Evolutionary conservation across 2,797 vertebrate genomes (phyloP).

Genomic region (Sebastes vulpes): DNA sequence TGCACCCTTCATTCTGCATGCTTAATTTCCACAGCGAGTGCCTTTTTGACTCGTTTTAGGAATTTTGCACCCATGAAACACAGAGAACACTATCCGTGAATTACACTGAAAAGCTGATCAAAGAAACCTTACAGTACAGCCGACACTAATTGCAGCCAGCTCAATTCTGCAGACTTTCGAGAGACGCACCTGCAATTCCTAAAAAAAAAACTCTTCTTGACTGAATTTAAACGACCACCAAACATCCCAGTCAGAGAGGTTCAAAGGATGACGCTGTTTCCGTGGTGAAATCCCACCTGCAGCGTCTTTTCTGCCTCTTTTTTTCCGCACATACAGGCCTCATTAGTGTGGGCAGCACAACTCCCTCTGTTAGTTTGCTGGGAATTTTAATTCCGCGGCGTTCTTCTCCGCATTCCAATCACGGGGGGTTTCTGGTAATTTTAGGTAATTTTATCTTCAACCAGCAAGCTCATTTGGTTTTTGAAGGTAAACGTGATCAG

Average conservation of each 20-base stretch:
- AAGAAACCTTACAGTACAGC: slow-evolving; percentile 37
- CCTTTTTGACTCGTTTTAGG: slow-evolving; percentile 20
- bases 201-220: slow-evolving; percentile 8
- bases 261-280: slow-evolving; percentile 69
- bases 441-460: slow-evolving; percentile 47
- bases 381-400: slow-evolving; percentile 51
- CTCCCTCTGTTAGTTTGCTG: slow-evolving; percentile 47
- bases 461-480: slow-evolving; percentile 18
- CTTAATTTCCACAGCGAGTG: slow-evolving; percentile 25
- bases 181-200: slow-evolving; percentile 68
- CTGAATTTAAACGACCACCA: slow-evolving; percentile 62
- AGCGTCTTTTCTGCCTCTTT: slow-evolving; percentile 37
- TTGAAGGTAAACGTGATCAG: slow-evolving; percentile 29
- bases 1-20: neutral
- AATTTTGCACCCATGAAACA: slow-evolving; percentile 1
- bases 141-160: slow-evolving; percentile 66
- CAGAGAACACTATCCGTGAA: slow-evolving; percentile 2
- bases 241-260: slow-evolving; percentile 57
- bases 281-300: slow-evolving; percentile 71
- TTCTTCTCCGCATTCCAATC: slow-evolving; percentile 28
- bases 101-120: slow-evolving; percentile 40
- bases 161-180: slow-evolving; percentile 36
- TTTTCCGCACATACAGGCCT: slow-evolving; percentile 35
- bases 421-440: slow-evolving; percentile 33
- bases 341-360: slow-evolving; percentile 66